These are phyloP conservation scores for Parapristionchus giblindavisi DNA, from an alignment of 2,888 invertebrate species.

Conservation along the genomic window DNA sequence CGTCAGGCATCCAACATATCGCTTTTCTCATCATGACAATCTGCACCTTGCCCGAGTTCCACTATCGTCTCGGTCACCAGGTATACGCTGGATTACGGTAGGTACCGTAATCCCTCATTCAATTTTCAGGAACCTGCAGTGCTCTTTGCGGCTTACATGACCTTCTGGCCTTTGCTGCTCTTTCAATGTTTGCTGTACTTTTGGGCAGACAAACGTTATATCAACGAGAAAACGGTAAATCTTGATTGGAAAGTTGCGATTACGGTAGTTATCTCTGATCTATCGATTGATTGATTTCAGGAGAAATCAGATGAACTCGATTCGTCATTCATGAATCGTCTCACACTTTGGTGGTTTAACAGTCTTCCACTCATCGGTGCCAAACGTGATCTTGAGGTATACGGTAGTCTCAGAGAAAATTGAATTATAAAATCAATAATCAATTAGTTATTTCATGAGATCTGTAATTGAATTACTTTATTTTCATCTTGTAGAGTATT, in stretches of 20 bases:
- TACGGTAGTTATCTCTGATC: not conserved
- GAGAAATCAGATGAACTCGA: slow-evolving; percentile 56
- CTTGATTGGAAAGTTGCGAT: not conserved
- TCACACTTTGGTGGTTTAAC: slow-evolving; percentile 66
- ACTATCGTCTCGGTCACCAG: slow-evolving; percentile 43
- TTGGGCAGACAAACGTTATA: slow-evolving; percentile 58
- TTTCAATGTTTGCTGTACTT: slow-evolving; percentile 53
- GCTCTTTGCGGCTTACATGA: slow-evolving; percentile 49
- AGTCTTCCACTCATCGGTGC: slow-evolving; percentile 56
- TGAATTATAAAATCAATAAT: not conserved
- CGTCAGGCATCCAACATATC: slow-evolving; percentile 88
- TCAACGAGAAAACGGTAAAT: slow-evolving; percentile 43
- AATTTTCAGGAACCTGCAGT: slow-evolving; percentile 24
- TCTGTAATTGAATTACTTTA: no score
- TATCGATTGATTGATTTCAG: slow-evolving; percentile 28
- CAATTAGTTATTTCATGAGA: slow-evolving; percentile 40
- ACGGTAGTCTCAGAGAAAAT: not conserved
- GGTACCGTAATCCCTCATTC: not conserved
- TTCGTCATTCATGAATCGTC: slow-evolving; percentile 57
- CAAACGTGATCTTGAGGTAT: slow-evolving; percentile 58
- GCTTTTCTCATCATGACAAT: slow-evolving; percentile 85
- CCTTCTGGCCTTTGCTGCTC: slow-evolving; percentile 52
- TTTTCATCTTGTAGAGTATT: no score
- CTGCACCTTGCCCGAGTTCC: slow-evolving; percentile 75
- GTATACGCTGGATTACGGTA: not conserved